Conservation (phyloP, 2,797 vertebrate species). For the Moxostoma hubbsi region DNA sequence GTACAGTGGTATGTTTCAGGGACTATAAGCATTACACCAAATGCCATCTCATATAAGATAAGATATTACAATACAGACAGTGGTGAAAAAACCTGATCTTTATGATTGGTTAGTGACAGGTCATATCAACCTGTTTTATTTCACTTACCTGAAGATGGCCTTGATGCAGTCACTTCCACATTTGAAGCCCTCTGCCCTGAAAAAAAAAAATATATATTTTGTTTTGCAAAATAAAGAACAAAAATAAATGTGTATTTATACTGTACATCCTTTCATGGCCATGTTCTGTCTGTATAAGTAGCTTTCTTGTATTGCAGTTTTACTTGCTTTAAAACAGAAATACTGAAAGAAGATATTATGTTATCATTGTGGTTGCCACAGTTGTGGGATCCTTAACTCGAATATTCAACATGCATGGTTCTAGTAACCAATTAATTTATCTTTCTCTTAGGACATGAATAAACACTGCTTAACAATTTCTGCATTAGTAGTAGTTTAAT, state of each 20-base stretch:
- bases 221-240: background rate
- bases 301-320: background rate
- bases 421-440: no score
- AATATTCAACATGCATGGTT: no score
- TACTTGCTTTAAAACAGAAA: background rate
- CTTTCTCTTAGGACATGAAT: no score
- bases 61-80: background rate
- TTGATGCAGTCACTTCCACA: constrained; percentile 90
- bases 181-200: constrained; percentile 86
- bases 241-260: background rate
- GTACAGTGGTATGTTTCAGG: background rate
- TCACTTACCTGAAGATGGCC: constrained; percentile 86
- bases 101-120: background rate
- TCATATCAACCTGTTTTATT: background rate
- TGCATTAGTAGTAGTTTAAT: no score
- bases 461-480: no score
- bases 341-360: background rate
- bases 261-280: background rate
- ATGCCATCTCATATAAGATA: background rate
- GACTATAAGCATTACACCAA: background rate
- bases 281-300: background rate
- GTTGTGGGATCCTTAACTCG: no score
- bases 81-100: background rate
- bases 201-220: constrained; percentile 5
- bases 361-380: background rate